Evolutionary conservation across 2,888 invertebrate species (phyloP), one percentile per base, ranked within the genome.

Genomic region (Hoplodrina blanda): DNA sequence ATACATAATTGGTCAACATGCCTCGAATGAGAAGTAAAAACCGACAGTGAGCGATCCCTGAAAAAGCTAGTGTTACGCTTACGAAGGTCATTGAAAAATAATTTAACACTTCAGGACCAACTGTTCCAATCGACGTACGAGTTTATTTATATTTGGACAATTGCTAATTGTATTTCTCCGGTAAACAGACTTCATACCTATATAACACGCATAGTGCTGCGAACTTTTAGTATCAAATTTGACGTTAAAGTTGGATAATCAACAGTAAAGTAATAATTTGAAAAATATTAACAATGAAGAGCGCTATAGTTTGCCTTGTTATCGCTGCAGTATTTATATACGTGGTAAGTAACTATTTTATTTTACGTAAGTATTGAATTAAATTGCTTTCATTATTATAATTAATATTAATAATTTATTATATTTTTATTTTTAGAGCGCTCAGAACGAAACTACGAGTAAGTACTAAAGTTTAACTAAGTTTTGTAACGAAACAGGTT

Each of bases 291-390:
- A 74, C 73, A 59, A 87, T 81, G 74, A 87, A 83, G 79, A 66
- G 44, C 30, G 8, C 76, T n/a, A 7, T 69, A 53, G 65, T 69
- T 56, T 41, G 72, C 30, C 13, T 73, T 44, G 60, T 81, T 46
- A 33, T 82, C 3, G 78, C 62, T n/a, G 63, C 73, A 41, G 49
- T 78, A 15, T 75, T 71, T 44, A 57, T 69, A 13, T 67, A 50
- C n/a, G 79, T 62, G 62, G 86, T 86, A 74, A 86, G 84, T 74
- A 59, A 20, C 20, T 37, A 30, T 50, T 46, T 53, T 46, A 50
- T 25, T 50, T 11, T 41, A 30, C n/a, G 41, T 11, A 10, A n/a
- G 5, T 13, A 13, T 30, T 20, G 1, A 10, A 17, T 30, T 20
- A 20, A n/a, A 10, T 17, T 15, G 7, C 15, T 33, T 17, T 33